These are phyloP conservation scores for Chelonus formosanus DNA, from an alignment of 2,888 invertebrate genomes.

Conservation along the genomic window DNA sequence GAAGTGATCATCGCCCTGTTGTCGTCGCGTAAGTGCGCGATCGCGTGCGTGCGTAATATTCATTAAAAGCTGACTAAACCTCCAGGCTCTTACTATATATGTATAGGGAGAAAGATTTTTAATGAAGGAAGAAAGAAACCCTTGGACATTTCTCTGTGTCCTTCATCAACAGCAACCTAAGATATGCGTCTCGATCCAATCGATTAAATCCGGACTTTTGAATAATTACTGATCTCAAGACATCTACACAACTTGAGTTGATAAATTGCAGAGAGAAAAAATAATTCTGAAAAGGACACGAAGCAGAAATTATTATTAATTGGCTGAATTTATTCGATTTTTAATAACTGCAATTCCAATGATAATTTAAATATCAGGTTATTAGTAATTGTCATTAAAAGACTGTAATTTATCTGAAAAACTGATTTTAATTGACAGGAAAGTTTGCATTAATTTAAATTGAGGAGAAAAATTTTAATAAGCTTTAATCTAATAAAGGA, in stretches of 20 bases:
- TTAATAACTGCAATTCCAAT: too few relatives aligned
- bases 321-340: too few relatives aligned
- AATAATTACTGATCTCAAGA: too few relatives aligned
- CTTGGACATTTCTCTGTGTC: not conserved
- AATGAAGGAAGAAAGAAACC: not conserved
- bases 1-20: slow-evolving; percentile 38
- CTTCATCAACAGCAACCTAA: slow-evolving; percentile 3
- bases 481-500: too few relatives aligned
- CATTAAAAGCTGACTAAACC: slow-evolving; percentile 49
- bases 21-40: slow-evolving; percentile 44
- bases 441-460: too few relatives aligned
- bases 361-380: not conserved
- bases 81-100: slow-evolving; percentile 3
- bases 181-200: slow-evolving; percentile 17
- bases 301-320: too few relatives aligned
- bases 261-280: too few relatives aligned
- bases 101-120: not conserved
- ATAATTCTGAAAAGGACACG: too few relatives aligned
- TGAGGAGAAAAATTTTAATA: too few relatives aligned
- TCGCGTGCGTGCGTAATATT: slow-evolving; percentile 57
- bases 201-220: slow-evolving; percentile 23
- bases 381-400: not conserved
- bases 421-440: too few relatives aligned
- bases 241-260: too few relatives aligned
- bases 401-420: not conserved